These are phyloP conservation scores for Caenorhabditis sp. DNA, from an alignment of 2,888 invertebrate species.

Conservation along the genomic window DNA sequence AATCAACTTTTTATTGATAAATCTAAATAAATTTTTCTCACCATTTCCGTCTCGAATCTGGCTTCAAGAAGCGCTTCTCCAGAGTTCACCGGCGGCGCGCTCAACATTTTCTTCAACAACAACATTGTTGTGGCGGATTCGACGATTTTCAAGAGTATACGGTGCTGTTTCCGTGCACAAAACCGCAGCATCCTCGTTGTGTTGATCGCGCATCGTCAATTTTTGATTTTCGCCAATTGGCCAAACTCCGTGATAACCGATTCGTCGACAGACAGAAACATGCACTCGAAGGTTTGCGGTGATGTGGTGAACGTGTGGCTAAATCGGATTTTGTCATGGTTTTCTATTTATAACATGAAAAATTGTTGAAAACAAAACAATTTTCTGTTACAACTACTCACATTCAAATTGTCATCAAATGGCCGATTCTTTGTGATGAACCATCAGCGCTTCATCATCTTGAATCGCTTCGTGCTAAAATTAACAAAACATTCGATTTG, in stretches of 20 bases:
- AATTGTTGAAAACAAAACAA: background rate
- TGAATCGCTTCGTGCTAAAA: slow-evolving; percentile 26
- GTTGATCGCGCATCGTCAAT: slow-evolving; percentile 29
- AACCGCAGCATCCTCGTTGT: slow-evolving; percentile 24
- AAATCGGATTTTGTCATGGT: slow-evolving; percentile 34
- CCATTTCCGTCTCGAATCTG: slow-evolving; percentile 12
- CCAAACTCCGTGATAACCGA: slow-evolving; percentile 12
- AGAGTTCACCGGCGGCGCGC: slow-evolving; percentile 11
- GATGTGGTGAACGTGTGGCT: background rate
- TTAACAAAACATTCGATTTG: background rate
- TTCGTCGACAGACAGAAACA: slow-evolving; percentile 35
- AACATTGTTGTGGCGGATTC: slow-evolving; percentile 33
- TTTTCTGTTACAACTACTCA: slow-evolving; percentile 6
- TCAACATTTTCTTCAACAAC: slow-evolving; percentile 16
- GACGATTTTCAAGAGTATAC: slow-evolving; percentile 31
- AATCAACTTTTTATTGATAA: background rate
- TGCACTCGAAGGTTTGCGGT: slow-evolving; percentile 10
- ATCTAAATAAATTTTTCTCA: background rate
- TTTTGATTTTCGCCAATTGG: slow-evolving; percentile 17
- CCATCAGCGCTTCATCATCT: slow-evolving; percentile 12
- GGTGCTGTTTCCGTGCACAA: slow-evolving; percentile 24
- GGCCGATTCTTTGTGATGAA: slow-evolving; percentile 28
- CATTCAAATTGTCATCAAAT: slow-evolving; percentile 33
- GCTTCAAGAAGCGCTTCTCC: slow-evolving; percentile 16
- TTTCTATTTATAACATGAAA: slow-evolving; percentile 18